These are phyloP conservation scores for Lordiphosa collinella DNA, from an alignment of 1,140 invertebrate species.

Conservation along the genomic window DNA sequence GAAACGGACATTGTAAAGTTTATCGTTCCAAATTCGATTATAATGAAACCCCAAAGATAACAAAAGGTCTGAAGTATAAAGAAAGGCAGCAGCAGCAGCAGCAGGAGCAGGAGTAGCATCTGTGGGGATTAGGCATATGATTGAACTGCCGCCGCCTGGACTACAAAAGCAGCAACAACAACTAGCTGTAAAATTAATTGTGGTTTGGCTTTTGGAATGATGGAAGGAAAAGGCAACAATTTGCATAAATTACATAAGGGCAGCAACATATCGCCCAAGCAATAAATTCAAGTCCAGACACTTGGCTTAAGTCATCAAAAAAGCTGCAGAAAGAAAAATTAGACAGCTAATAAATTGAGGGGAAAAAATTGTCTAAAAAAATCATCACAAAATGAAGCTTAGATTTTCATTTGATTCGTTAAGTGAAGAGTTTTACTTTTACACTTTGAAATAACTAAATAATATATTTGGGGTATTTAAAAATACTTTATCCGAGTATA, in stretches of 20 bases:
- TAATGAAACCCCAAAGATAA: slow-evolving; percentile 54
- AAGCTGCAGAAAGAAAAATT: slow-evolving; percentile 30
- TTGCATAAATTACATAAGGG: slow-evolving; percentile 63
- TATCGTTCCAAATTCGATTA: slow-evolving; percentile 70
- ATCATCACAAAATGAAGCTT: slow-evolving; percentile 5
- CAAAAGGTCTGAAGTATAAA: slow-evolving; percentile 24
- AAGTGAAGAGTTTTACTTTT: too few relatives aligned
- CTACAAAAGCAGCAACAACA: slow-evolving; percentile 3
- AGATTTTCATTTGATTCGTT: too few relatives aligned
- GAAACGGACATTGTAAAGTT: slow-evolving; percentile 54
- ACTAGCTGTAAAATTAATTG: slow-evolving; percentile 60
- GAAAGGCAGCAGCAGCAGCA: slow-evolving; percentile 16
- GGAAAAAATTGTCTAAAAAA: slow-evolving; percentile 9
- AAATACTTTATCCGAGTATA: too few relatives aligned
- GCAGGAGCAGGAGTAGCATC: slow-evolving; percentile 8
- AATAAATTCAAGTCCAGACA: slow-evolving; percentile 59
- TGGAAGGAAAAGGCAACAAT: slow-evolving; percentile 44
- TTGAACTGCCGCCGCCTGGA: slow-evolving; percentile 45
- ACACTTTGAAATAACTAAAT: too few relatives aligned
- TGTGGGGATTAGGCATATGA: slow-evolving; percentile 49
- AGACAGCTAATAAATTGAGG: neutral
- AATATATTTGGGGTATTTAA: too few relatives aligned
- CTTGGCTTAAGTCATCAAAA: slow-evolving; percentile 66
- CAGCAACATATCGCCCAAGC: slow-evolving; percentile 47
- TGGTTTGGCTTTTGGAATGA: neutral